Base-by-base conservation (phyloP, 37 sponge, comb jelly and placozoan genomes). In the Haliclona indistincta region DNA sequence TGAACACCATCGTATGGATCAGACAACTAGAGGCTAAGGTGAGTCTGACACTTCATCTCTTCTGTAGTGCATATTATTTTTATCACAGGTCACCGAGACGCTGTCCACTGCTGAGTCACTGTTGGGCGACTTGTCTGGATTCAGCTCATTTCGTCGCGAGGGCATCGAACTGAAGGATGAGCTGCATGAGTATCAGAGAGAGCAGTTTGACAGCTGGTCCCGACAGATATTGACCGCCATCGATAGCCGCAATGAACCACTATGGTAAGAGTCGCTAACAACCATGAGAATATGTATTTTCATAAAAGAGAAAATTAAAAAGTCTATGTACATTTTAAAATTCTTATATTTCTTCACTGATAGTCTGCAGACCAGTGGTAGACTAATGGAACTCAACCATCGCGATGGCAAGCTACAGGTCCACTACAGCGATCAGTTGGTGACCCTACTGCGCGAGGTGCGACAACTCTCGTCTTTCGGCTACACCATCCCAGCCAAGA, bases 381-480 rank as follows among this genome's bases (percentile, higher is more conserved):
- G 75, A 43, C 84, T 98, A 23, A 92, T 98, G 96, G 87, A 98
- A 79, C 71, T 98, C 51, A 47, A 65, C 30, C 77, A 87, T 68
- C 72, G 34, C 30, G 96, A 98, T 70, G 96, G 99, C 36, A 93
- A 93, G 54, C 80, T 98, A 51, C 54, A 71, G 53, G 99, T 98
- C 23, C 80, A 87, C 74, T 98, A 98, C 87, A 90, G 94, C 42
- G 96, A 98, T 56, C 84, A 83, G 37, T 82, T 98, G 78, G 96
- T 98, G 43, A 74, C 94, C 34, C 82, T 98, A 13, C 89, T 95
- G 54, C 79, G 99, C 29, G 99, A 98, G 56, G 99, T 95, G 74
- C 73, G 99, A 63, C 94, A 95, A 76, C 90, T 98, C 44, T 71
- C 96, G 40, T 88, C 94, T 17, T 55, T 98, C 1, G 99, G 99